These are phyloP conservation scores for Tetrax tetrax DNA, from an alignment of 2,113 vertebrate genomes.

Conservation along the genomic window DNA sequence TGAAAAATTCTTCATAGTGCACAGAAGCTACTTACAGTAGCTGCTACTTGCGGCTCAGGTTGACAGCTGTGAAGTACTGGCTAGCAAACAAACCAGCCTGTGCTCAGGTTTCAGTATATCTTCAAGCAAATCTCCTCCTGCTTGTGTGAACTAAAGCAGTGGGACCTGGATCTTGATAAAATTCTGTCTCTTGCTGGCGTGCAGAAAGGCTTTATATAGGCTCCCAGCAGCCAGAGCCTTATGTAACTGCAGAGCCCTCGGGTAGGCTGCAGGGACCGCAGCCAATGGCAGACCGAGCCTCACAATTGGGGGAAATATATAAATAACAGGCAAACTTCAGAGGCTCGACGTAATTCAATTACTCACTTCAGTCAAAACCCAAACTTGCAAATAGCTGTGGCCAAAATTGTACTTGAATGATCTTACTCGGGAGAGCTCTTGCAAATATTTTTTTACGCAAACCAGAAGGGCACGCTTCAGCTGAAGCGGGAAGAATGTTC, in stretches of 20 bases:
- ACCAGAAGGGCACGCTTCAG: not conserved
- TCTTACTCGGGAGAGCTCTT: not conserved
- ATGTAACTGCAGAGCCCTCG: conserved; percentile 61
- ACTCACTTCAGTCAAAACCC: conserved; percentile 28
- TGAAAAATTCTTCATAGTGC: conserved; percentile 71
- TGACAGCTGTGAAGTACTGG: conserved; percentile 31
- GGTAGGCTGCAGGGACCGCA: conserved; percentile 51
- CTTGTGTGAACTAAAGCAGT: not conserved
- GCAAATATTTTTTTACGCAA: conserved; percentile 6
- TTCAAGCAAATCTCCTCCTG: conserved; percentile 34
- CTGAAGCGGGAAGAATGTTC: not conserved
- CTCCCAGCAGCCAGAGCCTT: conserved; percentile 53
- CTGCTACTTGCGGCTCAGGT: conserved; percentile 19
- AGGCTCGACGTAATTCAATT: conserved; percentile 30
- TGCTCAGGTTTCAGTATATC: not conserved
- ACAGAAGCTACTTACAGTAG: conserved; percentile 24
- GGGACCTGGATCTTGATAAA: conserved; percentile 11
- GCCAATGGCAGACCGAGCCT: conserved; percentile 50
- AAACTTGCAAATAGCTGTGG: conserved; percentile 45
- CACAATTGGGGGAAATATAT: conserved; percentile 56
- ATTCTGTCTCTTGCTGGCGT: conserved; percentile 36
- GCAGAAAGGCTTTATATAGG: conserved; percentile 55
- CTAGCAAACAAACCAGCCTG: conserved; percentile 15
- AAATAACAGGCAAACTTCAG: conserved; percentile 66
- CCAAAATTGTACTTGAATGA: not conserved